phyloP scores from a whole-genome alignment of 2,888 invertebrate genomes.

The Laspeyria flexula region DNA sequence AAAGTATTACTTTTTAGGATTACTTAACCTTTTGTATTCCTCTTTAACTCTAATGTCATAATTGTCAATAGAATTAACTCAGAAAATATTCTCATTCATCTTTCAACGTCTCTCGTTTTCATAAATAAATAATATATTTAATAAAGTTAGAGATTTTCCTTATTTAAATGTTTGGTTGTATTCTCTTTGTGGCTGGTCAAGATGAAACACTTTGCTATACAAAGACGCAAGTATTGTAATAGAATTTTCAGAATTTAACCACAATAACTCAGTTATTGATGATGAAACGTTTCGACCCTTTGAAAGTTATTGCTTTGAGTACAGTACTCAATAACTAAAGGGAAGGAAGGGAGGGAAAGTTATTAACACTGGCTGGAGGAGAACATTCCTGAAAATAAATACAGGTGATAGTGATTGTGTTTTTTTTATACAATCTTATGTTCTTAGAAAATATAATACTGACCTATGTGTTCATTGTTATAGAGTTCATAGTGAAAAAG shows the following conservation, averaged over 20 bases:
- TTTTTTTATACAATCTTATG: no score
- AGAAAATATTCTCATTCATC: background rate
- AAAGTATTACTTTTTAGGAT: no score
- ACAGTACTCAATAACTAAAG: background rate
- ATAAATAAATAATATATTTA: background rate
- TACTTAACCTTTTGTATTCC: no score
- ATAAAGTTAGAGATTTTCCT: background rate
- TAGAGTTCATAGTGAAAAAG: no score
- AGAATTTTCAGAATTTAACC: background rate
- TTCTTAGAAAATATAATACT: no score
- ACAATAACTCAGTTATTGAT: background rate
- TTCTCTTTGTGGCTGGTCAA: background rate
- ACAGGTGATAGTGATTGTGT: no score
- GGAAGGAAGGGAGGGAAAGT: background rate
- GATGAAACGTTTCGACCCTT: constrained; percentile 1
- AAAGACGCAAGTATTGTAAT: constrained; percentile 2
- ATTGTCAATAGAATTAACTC: no score
- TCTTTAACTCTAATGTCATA: no score
- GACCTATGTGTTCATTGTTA: no score
- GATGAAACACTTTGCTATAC: background rate
- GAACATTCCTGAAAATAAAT: no score
- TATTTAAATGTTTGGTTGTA: constrained; percentile 1
- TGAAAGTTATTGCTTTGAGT: background rate
- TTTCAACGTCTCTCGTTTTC: background rate
- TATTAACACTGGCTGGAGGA: no score